A percentile compares a stretch with the other conserved stretches of the same genome.
Evolutionary conservation across 2,888 invertebrate genomes (phyloP).

Genomic region (Netelia fuscicornis): DNA sequence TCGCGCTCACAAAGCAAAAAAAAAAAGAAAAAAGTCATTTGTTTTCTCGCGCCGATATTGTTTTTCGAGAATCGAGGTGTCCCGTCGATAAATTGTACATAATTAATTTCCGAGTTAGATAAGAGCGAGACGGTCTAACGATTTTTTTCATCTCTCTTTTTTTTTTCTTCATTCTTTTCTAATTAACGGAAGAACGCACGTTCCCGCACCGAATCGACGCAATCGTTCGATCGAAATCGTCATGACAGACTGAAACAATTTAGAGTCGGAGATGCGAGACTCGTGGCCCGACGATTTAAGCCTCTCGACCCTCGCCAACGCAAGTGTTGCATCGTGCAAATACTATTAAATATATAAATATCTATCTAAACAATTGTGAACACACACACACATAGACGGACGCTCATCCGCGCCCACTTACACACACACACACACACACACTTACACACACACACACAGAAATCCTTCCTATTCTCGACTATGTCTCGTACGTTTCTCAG

Average conservation of each 20-base stretch:
- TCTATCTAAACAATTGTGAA: neutral
- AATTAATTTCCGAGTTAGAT: conserved; percentile 45
- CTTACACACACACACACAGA: conserved; percentile 41
- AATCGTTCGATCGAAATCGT: conserved; percentile 27
- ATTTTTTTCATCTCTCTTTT: neutral
- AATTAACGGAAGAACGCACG: neutral
- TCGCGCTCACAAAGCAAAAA: conserved; percentile 17
- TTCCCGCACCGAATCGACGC: conserved; percentile 5
- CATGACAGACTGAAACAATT: conserved; percentile 38
- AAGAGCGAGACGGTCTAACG: conserved; percentile 18
- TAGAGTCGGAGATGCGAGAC: neutral
- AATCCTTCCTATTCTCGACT: conserved; percentile 48
- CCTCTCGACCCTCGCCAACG: conserved; percentile 60
- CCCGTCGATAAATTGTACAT: conserved; percentile 54
- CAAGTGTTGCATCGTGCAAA: conserved; percentile 38
- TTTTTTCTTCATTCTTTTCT: conserved; percentile 15
- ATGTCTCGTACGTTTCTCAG: conserved; percentile 51
- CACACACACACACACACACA: conserved; percentile 10
- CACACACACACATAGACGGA: conserved; percentile 26
- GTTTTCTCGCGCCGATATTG: neutral
- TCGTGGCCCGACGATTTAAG: conserved; percentile 47
- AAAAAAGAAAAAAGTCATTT: conserved; percentile 1
- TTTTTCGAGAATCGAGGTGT: conserved; percentile 25
- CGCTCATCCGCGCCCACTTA: no score
- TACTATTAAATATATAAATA: conserved; percentile 9